phyloP scores from a whole-genome alignment of 2,797 vertebrate genomes.

The Karalla daura region DNA sequence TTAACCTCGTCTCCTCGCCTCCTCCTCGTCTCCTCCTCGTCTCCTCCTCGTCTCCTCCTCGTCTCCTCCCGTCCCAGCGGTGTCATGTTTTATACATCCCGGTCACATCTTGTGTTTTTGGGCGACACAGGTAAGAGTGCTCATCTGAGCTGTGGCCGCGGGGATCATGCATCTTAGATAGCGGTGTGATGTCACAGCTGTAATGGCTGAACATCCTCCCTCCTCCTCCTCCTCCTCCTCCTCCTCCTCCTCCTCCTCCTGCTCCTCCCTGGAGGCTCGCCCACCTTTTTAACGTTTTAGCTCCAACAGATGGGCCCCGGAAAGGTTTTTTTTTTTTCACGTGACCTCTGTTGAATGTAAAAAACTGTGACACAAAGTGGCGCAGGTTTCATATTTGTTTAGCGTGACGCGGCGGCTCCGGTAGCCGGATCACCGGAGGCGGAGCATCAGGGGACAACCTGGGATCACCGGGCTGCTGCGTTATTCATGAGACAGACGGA shows the following conservation, averaged over 20 bases:
- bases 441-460: slow-evolving; percentile 76
- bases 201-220: slow-evolving; percentile 69
- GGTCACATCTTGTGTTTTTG: slow-evolving; percentile 38
- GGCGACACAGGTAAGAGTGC: slow-evolving; percentile 65
- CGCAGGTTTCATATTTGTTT: slow-evolving; percentile 82
- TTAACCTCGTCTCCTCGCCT: no score
- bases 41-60: slow-evolving; percentile 22
- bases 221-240: slow-evolving; percentile 14
- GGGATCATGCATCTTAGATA: slow-evolving; percentile 64
- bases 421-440: slow-evolving; percentile 73
- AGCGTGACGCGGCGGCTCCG: slow-evolving; percentile 76
- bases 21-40: neutral
- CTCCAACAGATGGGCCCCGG: slow-evolving; percentile 76
- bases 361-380: slow-evolving; percentile 86
- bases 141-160: slow-evolving; percentile 60
- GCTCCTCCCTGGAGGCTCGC: slow-evolving; percentile 41
- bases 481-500: slow-evolving; percentile 83
- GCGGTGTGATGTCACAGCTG: slow-evolving; percentile 44
- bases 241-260: slow-evolving; percentile 14
- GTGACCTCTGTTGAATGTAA: slow-evolving; percentile 81
- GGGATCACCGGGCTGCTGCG: slow-evolving; percentile 80
- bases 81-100: slow-evolving; percentile 62
- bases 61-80: slow-evolving; percentile 36
- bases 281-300: slow-evolving; percentile 75
- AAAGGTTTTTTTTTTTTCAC: slow-evolving; percentile 63